Conservation (phyloP, 2,888 invertebrate genomes). For the Miltochrista miniata region DNA sequence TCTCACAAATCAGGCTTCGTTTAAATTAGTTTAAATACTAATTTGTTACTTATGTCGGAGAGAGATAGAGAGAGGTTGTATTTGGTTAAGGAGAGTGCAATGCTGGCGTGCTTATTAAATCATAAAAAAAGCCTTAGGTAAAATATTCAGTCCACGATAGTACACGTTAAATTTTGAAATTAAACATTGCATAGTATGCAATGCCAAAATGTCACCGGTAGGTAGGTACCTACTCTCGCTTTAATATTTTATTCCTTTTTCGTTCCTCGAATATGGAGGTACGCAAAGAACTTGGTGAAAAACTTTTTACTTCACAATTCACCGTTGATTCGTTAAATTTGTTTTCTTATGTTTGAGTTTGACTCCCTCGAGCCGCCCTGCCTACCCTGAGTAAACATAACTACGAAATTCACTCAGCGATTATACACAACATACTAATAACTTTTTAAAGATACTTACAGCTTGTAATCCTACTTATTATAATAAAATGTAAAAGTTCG, state of each 20-base stretch:
- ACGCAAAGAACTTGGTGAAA: conserved; percentile 6
- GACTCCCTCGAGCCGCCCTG: conserved; percentile 17
- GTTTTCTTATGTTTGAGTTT: conserved; percentile 37
- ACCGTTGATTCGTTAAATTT: conserved; percentile 30
- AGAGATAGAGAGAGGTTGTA: too few relatives aligned
- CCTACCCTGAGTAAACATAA: conserved; percentile 18
- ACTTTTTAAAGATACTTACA: conserved; percentile 18
- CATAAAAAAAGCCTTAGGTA: too few relatives aligned
- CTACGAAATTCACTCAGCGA: conserved; percentile 19
- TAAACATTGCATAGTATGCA: background rate
- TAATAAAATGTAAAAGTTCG: too few relatives aligned
- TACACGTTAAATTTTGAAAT: too few relatives aligned
- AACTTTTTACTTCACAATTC: conserved; percentile 33
- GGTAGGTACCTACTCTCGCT: background rate
- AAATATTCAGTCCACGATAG: too few relatives aligned
- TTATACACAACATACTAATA: conserved; percentile 21
- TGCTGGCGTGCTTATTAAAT: too few relatives aligned
- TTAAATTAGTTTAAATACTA: too few relatives aligned
- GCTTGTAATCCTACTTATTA: too few relatives aligned
- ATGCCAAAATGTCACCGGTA: too few relatives aligned
- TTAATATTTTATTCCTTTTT: conserved; percentile 3
- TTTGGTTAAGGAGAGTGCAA: too few relatives aligned
- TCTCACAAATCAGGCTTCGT: too few relatives aligned
- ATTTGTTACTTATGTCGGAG: too few relatives aligned
- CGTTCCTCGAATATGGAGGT: conserved; percentile 1